A percentile compares a stretch with the other conserved stretches of the same genome.
Evolutionary conservation across 37 sponge, comb jelly and placozoan genomes (phyloP).

Genomic region (Aplysina aerophoba): DNA sequence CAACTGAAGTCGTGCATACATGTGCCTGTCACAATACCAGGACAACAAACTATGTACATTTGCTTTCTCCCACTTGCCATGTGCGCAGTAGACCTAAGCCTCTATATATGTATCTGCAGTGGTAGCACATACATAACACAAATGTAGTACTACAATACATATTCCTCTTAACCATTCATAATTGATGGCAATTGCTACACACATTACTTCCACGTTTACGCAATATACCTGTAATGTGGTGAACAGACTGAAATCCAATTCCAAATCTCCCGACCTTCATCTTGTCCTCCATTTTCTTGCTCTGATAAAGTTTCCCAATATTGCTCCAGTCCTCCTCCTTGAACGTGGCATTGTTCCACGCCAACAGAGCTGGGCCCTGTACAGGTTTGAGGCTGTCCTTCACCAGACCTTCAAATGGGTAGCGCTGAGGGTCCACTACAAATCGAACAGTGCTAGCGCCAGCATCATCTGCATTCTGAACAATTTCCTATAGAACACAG

Average conservation of each 20-base stretch:
- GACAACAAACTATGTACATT: too few relatives aligned
- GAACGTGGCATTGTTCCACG: conserved; percentile 77
- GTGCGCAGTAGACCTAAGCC: too few relatives aligned
- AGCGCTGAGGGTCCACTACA: conserved; percentile 9
- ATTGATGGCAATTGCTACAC: too few relatives aligned
- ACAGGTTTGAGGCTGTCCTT: background rate
- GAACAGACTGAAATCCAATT: conserved; percentile 84
- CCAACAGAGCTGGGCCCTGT: conserved; percentile 79
- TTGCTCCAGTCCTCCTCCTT: conserved; percentile 77
- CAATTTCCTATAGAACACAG: conserved; percentile 18
- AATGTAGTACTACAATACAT: too few relatives aligned
- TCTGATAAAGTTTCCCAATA: conserved; percentile 63
- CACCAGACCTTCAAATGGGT: background rate
- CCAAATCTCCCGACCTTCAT: conserved; percentile 86
- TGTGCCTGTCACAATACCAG: too few relatives aligned
- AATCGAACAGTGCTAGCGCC: conserved; percentile 1
- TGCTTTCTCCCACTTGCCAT: too few relatives aligned
- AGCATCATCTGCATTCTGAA: conserved; percentile 39
- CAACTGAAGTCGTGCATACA: too few relatives aligned
- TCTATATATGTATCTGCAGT: too few relatives aligned
- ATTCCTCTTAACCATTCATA: too few relatives aligned
- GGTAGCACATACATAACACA: too few relatives aligned
- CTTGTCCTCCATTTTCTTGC: conserved; percentile 65
- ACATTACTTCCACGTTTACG: too few relatives aligned
- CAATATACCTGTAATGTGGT: conserved; percentile 79